Evolutionary conservation across 1,140 invertebrate genomes (phyloP), one percentile per base, ranked within the genome.

Genomic region (Helicoverpa zea): DNA sequence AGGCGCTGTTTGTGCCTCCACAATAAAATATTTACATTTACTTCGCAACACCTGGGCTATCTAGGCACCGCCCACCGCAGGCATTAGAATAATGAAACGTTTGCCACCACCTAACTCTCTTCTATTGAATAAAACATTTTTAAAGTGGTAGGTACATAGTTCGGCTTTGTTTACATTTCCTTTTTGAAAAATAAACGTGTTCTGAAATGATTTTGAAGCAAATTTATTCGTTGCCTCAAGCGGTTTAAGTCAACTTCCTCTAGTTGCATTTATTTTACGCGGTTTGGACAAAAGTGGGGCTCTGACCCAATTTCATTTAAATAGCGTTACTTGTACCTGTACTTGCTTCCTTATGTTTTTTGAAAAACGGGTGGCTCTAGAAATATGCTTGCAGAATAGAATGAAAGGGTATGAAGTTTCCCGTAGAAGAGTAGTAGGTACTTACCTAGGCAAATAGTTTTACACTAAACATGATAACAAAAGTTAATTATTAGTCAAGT

Each of bases 1-100:
- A 90, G 92, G 93, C 90, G 90, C 89, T 92, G 92, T 94, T 94
- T 92, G 88, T 90, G 84, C 89, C 88, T 87, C 87, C 86, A 90
- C 89, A 92, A 94, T 94, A 94, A 94, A 95, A 94, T 94, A 95
- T 95, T 95, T 93, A 95, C 92, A 94, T 94, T 92, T 92, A 92
- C 92, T 94, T 90, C 83, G 89, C 87, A 91, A 87, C 90, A 93
- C 92, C 90, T 92, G 91, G 87, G 86, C 86, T 89, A 85, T 83
- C 84, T 88, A 87, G 82, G 83, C 85, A 83, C 80, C 87, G 79
- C 88, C 86, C 83, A 87, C 85, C 87, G 84, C 88, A 88, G 76
- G 87, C 86, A 92, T 92, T 91, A 90, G 85, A 91, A 94, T 92
- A 92, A 92, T 92, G 90, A 92, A 94, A 91, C 84, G 84, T 84